phyloP scores from a whole-genome alignment of 2,113 vertebrate genomes.

The Lipotes vexillifer region DNA sequence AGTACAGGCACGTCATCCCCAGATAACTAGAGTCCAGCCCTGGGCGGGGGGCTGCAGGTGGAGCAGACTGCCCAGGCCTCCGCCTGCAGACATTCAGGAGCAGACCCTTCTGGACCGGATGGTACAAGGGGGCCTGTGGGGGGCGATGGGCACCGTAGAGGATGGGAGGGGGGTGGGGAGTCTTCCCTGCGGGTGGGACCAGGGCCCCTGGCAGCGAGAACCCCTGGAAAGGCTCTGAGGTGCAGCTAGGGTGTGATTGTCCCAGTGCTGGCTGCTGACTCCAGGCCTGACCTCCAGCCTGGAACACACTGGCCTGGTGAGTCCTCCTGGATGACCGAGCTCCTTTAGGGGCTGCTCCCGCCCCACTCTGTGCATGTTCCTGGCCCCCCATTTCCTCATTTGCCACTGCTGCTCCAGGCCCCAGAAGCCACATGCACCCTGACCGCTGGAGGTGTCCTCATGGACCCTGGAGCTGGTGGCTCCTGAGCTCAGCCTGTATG shows the following conservation, averaged over 20 bases:
- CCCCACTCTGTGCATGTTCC: accelerated
- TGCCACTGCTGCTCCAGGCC: background rate
- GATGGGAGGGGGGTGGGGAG: background rate
- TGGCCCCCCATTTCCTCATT: accelerated
- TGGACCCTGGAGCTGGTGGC: background rate
- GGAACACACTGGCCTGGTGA: background rate
- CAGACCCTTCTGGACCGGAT: background rate
- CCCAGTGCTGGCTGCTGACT: background rate
- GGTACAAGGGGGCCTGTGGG: background rate
- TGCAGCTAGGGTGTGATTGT: background rate
- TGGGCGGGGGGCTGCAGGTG: background rate
- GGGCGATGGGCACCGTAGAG: background rate
- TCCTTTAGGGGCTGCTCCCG: background rate
- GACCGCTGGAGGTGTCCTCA: background rate
- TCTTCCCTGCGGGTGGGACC: background rate
- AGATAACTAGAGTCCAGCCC: background rate
- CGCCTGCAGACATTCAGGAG: background rate
- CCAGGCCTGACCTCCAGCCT: background rate
- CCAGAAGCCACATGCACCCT: background rate
- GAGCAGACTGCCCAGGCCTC: background rate
- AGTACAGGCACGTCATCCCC: accelerated
- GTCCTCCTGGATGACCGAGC: background rate
- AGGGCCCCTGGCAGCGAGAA: background rate
- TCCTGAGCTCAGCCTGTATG: background rate
- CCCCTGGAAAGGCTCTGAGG: background rate